Evolutionary conservation across 2,888 invertebrate species (phyloP), one percentile per base, ranked within the genome.

Genomic region (Danaus chrysippus): DNA sequence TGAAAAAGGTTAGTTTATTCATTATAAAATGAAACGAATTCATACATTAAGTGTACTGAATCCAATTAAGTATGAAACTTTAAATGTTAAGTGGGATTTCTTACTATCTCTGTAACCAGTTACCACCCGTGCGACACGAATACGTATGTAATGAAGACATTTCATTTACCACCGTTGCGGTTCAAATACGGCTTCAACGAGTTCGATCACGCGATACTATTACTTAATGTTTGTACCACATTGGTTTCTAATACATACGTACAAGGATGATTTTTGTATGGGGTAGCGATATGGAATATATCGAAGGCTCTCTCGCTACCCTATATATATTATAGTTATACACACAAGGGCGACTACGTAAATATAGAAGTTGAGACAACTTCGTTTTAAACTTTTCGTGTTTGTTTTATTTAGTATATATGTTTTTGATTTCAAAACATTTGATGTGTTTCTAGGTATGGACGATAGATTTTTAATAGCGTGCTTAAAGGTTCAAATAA

Each of bases 1-100:
- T 96, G 75, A 96, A 96, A 91, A 96, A 96, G 95, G 96, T 96
- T 87, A 83, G 86, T 56, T 42, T 59, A 43, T 57, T 68, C 54
- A 15, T 53, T 19, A 12, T 41, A 46, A 42, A 41, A 42, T 19
- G n/a, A 15, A 1, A 1, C 15, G 15, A 17, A 11, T 49, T 11
- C 10, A 49, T 10, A 49, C 10, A 1, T 46, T 17, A 17, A 49
- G 10, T 34, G 23, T 34, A 34, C 6, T 34, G 23, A 34, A 5
- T 34, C 23, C 23, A 34, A 34, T 34, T 34, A 34, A 34, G 23
- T 34, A 34, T 5, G 23, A 34, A 34, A 34, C 43, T 43, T n/a
- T 43, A 43, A 43, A 43, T 43, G 46, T 46, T 46, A n/a, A 49
- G 17, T 15, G 43, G 42, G 42, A 34, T 34, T 34, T 34, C 23